Base-by-base conservation (phyloP, 2,797 vertebrate species). In the Taenioides sp. region DNA sequence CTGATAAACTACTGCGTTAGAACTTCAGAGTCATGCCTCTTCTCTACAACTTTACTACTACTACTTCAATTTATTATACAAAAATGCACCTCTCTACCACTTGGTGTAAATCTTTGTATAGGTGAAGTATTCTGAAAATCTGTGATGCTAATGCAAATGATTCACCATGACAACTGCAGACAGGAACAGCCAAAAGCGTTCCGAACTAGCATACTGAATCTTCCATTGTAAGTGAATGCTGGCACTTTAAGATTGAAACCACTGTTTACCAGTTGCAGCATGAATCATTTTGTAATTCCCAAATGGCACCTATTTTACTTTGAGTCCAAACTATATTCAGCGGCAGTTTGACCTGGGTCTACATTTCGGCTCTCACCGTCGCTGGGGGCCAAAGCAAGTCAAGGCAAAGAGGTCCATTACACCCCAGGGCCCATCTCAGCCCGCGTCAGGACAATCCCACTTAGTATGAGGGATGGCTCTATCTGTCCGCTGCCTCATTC, bases 391-490 rank as follows among this genome's bases (percentile, higher is more conserved):
- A 88, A 67, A 83, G 77, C 76, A 86, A 92, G 91, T 92, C 91
- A 92, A 92, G 91, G 91, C 89, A 89, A 92, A 91, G 77, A 78
- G 89, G 84, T 82, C 91, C 83, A 92, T 92, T 90, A 91, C 85
- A 87, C 74, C 84, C 78, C 67, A 58, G 78, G 86, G 87, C 88
- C 91, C 90, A 89, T 92, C 90, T 91, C 90, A 90, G 86, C 78
- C 71, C 58, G 50, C 84, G 88, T 90, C 91, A 92, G 87, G 80
- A 88, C 84, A 83, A 81, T 91, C 85, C 90, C 89, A 90, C 91
- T 92, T 92, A 90, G 87, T 76, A 87, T 92, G 91, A 92, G 82
- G 88, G 80, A 92, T 92, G 87, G 86, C 89, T 92, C 91, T 90
- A 92, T 92, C 88, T 88, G 85, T 90, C 89, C 71, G 52, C 80